Conservation (phyloP, 92 coral and sea anemone species). For the Hydrozoanthus gracilis region DNA sequence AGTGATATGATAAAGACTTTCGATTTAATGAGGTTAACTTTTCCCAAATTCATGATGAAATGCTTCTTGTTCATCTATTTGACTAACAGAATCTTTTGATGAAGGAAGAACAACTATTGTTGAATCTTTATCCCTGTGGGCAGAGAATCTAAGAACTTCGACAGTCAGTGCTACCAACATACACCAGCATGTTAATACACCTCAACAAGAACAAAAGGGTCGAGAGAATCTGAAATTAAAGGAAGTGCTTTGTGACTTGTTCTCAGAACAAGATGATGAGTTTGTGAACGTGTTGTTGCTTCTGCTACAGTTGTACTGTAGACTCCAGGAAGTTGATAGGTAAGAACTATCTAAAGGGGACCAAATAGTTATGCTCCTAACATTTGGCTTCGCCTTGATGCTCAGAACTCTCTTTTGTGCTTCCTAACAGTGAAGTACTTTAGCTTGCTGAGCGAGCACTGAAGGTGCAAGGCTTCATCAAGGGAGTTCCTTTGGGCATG, state of each 20-base stretch:
- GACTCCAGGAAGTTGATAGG: neutral
- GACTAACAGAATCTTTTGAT: neutral
- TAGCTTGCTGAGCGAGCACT: too few relatives aligned
- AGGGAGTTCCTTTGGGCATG: too few relatives aligned
- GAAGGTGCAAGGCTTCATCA: too few relatives aligned
- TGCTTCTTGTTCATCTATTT: neutral
- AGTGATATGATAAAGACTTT: too few relatives aligned
- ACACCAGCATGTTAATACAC: neutral
- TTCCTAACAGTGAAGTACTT: too few relatives aligned
- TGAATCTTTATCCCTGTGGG: neutral
- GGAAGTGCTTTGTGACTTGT: slow-evolving; percentile 60
- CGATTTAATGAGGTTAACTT: too few relatives aligned
- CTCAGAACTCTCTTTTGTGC: too few relatives aligned
- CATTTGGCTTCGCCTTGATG: too few relatives aligned
- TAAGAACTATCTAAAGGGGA: too few relatives aligned
- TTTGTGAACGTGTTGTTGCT: slow-evolving; percentile 72
- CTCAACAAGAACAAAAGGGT: neutral
- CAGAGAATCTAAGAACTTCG: neutral
- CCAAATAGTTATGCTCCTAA: too few relatives aligned
- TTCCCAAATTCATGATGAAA: too few relatives aligned
- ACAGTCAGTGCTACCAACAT: neutral
- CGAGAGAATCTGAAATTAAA: neutral
- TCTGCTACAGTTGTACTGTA: slow-evolving; percentile 63
- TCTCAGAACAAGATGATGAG: slow-evolving; percentile 95
- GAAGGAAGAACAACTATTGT: neutral